Conservation (phyloP, 2,113 vertebrate species). For the Myocastor coypus region DNA sequence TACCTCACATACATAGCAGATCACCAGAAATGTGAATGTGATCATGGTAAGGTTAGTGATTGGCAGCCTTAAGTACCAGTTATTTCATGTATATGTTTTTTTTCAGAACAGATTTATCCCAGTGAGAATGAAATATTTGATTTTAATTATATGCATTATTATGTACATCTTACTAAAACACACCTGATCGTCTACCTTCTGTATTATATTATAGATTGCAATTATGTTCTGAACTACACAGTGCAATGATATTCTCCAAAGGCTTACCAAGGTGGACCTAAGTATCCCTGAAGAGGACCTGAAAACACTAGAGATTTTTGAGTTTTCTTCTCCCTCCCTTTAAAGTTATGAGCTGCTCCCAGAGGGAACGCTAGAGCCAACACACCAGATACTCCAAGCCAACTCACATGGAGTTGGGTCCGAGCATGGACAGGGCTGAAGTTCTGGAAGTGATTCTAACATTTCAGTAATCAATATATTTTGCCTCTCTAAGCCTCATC, state of each 20-base stretch:
- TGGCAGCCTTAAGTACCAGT: not conserved
- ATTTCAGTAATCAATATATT: not conserved
- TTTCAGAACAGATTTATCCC: not conserved
- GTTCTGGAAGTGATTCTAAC: not conserved
- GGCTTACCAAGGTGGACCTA: not conserved
- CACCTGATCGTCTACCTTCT: not conserved
- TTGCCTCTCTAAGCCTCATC: not conserved
- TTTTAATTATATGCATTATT: not conserved
- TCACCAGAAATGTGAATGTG: not conserved
- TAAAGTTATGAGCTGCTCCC: not conserved
- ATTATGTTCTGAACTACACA: not conserved
- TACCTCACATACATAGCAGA: not conserved
- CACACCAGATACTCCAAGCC: not conserved
- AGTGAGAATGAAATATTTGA: not conserved
- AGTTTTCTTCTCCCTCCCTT: not conserved
- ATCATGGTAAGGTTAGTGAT: not conserved
- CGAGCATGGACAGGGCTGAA: not conserved
- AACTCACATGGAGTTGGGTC: not conserved
- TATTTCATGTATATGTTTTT: not conserved
- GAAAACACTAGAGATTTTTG: not conserved
- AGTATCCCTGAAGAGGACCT: not conserved
- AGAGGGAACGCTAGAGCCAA: not conserved
- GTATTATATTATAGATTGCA: not conserved
- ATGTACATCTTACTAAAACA: constrained; percentile 13
- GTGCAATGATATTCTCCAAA: not conserved